Evolutionary conservation across 2,797 vertebrate species (phyloP).

Genomic region (Kryptopterus vitreolus): DNA sequence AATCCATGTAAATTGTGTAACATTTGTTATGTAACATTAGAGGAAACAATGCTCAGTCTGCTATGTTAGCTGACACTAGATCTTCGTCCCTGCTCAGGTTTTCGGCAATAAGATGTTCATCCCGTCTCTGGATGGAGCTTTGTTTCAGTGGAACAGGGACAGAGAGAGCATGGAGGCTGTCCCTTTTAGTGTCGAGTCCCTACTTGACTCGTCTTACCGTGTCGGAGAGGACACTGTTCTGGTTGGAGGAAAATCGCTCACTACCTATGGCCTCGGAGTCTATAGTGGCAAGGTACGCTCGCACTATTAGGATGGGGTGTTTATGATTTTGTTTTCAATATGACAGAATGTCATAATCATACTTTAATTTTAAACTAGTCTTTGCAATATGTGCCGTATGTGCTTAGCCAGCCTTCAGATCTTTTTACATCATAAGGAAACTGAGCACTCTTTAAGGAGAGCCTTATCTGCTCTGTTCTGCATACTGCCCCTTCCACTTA

Average conservation of each 20-base stretch:
- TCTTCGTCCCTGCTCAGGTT: conserved; percentile 72
- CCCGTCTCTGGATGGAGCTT: conserved; percentile 93
- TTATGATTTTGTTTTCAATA: neutral
- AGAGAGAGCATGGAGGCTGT: conserved; percentile 96
- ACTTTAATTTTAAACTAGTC: too few species aligned
- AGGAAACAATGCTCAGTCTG: neutral
- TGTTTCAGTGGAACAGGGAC: conserved; percentile 98
- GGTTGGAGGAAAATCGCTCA: conserved; percentile 94
- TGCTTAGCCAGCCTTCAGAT: neutral
- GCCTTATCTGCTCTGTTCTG: neutral
- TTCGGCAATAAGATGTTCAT: conserved; percentile 98
- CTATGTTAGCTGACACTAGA: neutral
- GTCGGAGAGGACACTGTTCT: conserved; percentile 94
- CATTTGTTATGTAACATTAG: neutral
- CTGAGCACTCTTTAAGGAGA: neutral
- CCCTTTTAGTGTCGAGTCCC: conserved; percentile 96
- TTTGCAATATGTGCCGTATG: too few species aligned
- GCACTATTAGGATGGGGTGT: neutral
- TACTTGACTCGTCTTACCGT: conserved; percentile 93
- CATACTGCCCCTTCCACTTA: neutral
- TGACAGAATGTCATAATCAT: neutral
- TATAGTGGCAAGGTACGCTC: conserved; percentile 88
- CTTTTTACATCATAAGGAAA: neutral
- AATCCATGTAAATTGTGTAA: neutral
- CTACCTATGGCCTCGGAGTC: conserved; percentile 90